Conservation (phyloP, 2,888 invertebrate species). For the Sphinx pinastri region DNA sequence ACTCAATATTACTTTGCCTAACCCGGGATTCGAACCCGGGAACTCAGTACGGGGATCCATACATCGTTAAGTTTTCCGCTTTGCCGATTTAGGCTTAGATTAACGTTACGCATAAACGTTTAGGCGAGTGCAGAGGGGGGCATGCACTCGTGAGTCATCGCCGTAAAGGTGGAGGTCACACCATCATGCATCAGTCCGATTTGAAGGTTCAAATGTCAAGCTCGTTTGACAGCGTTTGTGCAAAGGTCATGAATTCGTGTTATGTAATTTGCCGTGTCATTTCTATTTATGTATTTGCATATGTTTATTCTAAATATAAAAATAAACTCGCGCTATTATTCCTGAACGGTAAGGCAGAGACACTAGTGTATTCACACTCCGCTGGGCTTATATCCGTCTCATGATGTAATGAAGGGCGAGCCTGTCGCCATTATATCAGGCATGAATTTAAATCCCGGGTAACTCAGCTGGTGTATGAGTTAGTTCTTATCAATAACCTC, state of each 20-base stretch:
- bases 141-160: constrained; percentile 8
- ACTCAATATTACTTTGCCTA: too few species aligned
- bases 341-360: background rate
- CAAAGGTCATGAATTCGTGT: constrained; percentile 8
- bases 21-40: too few species aligned
- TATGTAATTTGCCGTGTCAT: constrained; percentile 1
- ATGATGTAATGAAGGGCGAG: background rate
- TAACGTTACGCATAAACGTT: constrained; percentile 10
- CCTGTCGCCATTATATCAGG: too few species aligned
- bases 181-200: background rate
- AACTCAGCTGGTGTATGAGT: too few species aligned
- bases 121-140: too few species aligned
- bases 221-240: constrained; percentile 3
- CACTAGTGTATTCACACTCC: background rate
- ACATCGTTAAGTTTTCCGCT: background rate
- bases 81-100: background rate
- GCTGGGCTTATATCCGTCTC: background rate
- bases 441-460: too few species aligned
- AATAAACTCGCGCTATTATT: background rate
- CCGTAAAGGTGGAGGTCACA: constrained; percentile 20
- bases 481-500: too few species aligned
- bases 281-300: background rate
- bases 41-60: too few species aligned
- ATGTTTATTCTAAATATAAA: background rate
- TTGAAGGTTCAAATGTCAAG: constrained; percentile 25